phyloP scores from a whole-genome alignment of 2,797 vertebrate genomes.

The Chaunax sp. region DNA sequence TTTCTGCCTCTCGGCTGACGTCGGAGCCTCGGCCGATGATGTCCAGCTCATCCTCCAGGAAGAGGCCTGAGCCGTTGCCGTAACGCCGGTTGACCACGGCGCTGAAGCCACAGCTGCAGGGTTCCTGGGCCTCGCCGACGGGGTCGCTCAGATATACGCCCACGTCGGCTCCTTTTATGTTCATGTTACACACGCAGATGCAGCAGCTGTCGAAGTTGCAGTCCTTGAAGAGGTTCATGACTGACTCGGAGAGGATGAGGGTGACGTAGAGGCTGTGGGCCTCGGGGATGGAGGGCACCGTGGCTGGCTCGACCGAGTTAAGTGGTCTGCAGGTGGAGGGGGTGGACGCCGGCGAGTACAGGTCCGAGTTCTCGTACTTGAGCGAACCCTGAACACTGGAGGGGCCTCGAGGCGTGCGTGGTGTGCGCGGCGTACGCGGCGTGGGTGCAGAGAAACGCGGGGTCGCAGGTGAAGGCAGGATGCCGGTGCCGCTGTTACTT shows the following conservation, averaged over 20 bases:
- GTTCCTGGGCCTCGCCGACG: constrained; percentile 94
- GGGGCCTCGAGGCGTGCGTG: constrained; percentile 96
- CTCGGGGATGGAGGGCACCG: constrained; percentile 96
- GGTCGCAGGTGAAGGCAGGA: constrained; percentile 97
- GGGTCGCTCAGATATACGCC: constrained; percentile 97
- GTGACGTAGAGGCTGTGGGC: constrained; percentile 99
- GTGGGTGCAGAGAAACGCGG: constrained; percentile 96
- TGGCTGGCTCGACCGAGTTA: constrained; percentile 97
- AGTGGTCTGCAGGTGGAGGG: constrained; percentile 96
- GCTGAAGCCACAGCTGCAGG: constrained; percentile 98
- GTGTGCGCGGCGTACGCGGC: constrained; percentile 96
- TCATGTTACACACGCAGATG: constrained; percentile 99
- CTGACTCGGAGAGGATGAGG: constrained; percentile 97
- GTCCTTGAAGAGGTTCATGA: constrained; percentile 99
- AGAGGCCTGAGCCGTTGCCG: constrained; percentile 94
- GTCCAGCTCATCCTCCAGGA: constrained; percentile 97
- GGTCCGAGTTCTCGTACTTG: constrained; percentile 97
- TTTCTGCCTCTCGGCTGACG: constrained; percentile 92
- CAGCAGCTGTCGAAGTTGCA: constrained; percentile 99
- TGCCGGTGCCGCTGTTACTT: constrained; percentile 93
- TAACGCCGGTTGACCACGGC: constrained; percentile 98
- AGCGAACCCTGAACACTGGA: constrained; percentile 96
- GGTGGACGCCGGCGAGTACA: constrained; percentile 97
- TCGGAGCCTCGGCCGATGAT: constrained; percentile 95
- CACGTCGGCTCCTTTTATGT: constrained; percentile 97